A percentile compares a stretch with the other conserved stretches of the same genome.
Conservation (phyloP, 2,888 invertebrate genomes). For the Rhagium mordax region DNA sequence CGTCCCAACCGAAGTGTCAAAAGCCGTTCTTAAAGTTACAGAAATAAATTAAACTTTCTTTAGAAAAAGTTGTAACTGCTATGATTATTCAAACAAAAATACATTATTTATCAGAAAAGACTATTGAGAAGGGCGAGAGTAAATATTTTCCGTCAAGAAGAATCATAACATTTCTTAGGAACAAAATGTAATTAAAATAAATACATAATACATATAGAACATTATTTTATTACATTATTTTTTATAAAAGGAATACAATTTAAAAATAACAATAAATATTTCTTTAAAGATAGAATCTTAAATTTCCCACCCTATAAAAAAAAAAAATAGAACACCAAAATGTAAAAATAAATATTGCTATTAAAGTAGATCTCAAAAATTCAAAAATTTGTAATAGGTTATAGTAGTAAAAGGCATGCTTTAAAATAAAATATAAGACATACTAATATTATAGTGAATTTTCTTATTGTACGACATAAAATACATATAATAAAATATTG, state of each 20-base stretch:
- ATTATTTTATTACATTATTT: conserved; percentile 20
- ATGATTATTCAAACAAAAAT: too few species aligned
- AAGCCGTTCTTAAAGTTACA: too few species aligned
- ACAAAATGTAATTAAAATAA: too few species aligned
- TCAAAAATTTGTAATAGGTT: not conserved
- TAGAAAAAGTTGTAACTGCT: too few species aligned
- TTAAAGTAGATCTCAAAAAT: not conserved
- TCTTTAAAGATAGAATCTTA: conserved; percentile 11
- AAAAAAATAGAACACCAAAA: conserved; percentile 5
- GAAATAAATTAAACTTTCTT: too few species aligned
- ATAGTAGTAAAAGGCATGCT: conserved; percentile 1
- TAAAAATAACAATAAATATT: conserved; percentile 26
- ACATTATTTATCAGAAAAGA: too few species aligned
- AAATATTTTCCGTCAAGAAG: too few species aligned
- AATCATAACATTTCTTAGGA: too few species aligned
- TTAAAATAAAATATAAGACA: not conserved
- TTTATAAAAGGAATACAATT: conserved; percentile 23
- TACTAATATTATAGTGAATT: not conserved
- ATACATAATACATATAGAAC: not conserved
- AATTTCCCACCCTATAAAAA: not conserved
- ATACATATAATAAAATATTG: not conserved
- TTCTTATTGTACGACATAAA: not conserved
- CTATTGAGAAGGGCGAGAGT: too few species aligned
- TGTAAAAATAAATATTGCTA: conserved; percentile 7
- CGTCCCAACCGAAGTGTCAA: too few species aligned